phyloP scores from a whole-genome alignment of 37 sponge, comb jelly and placozoan genomes.

The Oopsacas minuta region DNA sequence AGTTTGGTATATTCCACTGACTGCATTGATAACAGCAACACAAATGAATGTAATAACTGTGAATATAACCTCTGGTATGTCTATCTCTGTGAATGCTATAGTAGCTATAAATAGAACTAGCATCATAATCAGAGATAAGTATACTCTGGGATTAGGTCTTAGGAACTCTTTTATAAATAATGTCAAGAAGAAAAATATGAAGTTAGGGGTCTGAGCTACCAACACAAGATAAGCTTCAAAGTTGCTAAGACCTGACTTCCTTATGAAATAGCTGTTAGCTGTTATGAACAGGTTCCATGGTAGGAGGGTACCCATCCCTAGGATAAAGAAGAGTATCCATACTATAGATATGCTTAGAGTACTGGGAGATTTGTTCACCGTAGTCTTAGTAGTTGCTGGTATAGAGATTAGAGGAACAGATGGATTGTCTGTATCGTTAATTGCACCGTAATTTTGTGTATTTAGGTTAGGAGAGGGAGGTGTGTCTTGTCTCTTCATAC shows the following conservation, averaged over 20 bases:
- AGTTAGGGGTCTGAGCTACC: not conserved
- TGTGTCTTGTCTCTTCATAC: no score
- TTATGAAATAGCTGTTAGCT: not conserved
- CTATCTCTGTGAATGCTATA: not conserved
- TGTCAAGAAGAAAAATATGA: not conserved
- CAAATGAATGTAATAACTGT: not conserved
- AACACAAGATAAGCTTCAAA: not conserved
- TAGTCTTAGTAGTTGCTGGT: not conserved
- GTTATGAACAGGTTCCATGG: conserved; percentile 4
- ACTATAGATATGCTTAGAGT: not conserved
- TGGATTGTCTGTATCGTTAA: not conserved
- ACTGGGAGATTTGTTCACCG: not conserved
- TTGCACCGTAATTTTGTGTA: not conserved
- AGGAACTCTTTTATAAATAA: not conserved
- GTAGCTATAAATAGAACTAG: not conserved
- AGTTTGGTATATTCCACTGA: not conserved
- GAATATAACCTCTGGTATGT: not conserved
- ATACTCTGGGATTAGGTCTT: not conserved
- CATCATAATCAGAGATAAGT: not conserved
- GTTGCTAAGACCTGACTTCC: not conserved
- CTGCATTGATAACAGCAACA: not conserved
- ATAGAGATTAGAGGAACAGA: not conserved
- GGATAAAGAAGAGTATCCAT: not conserved
- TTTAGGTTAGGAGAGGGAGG: no score
- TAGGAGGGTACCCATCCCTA: not conserved